A percentile compares a stretch with the other conserved stretches of the same genome.
These are phyloP conservation scores for Streptopelia turtur DNA, from an alignment of 2,797 vertebrate species.

Conservation along the genomic window DNA sequence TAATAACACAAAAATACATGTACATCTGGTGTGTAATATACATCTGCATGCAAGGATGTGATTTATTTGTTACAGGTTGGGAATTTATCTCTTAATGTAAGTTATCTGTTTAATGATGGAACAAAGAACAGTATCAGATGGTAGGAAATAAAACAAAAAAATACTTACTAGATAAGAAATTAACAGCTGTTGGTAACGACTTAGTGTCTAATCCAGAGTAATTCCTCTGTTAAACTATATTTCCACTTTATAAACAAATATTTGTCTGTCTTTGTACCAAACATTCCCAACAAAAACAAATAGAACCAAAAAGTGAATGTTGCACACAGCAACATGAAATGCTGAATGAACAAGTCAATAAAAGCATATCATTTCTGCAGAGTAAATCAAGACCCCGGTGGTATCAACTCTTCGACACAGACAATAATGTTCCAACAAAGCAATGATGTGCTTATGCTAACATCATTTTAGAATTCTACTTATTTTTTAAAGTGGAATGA, in stretches of 20 bases:
- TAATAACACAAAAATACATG: accelerated
- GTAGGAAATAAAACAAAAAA: background rate
- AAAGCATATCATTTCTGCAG: background rate
- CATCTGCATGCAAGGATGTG: background rate
- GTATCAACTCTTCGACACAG: background rate
- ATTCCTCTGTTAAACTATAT: background rate
- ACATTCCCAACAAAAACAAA: background rate
- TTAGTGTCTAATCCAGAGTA: background rate
- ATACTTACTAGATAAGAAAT: background rate
- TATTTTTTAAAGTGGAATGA: background rate
- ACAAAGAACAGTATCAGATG: background rate
- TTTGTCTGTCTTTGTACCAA: background rate
- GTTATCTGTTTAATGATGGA: background rate
- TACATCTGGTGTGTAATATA: background rate
- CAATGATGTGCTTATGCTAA: background rate
- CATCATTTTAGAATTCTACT: background rate
- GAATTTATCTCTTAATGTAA: background rate
- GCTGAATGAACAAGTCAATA: background rate
- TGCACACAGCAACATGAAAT: background rate
- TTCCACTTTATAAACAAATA: background rate
- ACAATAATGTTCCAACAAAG: background rate
- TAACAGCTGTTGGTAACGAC: background rate
- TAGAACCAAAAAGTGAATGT: background rate
- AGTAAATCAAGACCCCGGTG: background rate
- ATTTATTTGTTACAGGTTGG: background rate